Evolutionary conservation across 2,888 invertebrate species (phyloP), one percentile per base, ranked within the genome.

Genomic region (Ophonus ardosiacus): DNA sequence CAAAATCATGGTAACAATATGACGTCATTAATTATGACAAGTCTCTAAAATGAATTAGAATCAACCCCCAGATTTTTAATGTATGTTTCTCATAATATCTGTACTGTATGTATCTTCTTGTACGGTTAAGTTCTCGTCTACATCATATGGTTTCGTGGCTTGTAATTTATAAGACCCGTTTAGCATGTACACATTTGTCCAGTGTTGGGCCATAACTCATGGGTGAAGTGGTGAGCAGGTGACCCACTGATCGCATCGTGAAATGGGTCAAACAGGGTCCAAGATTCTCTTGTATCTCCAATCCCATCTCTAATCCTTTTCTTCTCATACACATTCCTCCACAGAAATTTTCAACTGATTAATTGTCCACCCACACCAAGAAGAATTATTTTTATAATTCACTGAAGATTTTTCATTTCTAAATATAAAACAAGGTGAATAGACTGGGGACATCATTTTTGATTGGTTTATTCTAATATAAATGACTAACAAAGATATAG

Each of bases 141-240:
- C 24, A 61, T 74, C 83, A 76, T 76, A 61, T 59, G 13, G 31
- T 79, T 63, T 15, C 4, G 31, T 85, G 85, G 68, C 24, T 81
- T 79, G 85, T 90, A 89, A 90, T 90, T 90, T 90, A 90, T 90
- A 86, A 89, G 86, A 87, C 88, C 88, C 88, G 88, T 88, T 89
- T 88, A 87, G 88, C 90, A 90, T 90, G 90, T 90, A 90, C 90
- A 90, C 90, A 90, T 89, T 88, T 90, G 89, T 88, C 89, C 88
- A 87, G 87, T 87, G 87, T 86, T 88, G 87, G 87, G 88, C 88
- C 89, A 90, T 90, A 90, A 90, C 89, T 90, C 90, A 90, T 89
- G 87, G 88, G 88, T 86, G 88, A 88, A 90, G 89, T 87, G 88
- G 88, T 86, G 88, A 88, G 87, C 88, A 88, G 88, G 89, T 89